Evolutionary conservation across 2,888 invertebrate genomes (phyloP).

Genomic region (Tanytarsus gracilentus): DNA sequence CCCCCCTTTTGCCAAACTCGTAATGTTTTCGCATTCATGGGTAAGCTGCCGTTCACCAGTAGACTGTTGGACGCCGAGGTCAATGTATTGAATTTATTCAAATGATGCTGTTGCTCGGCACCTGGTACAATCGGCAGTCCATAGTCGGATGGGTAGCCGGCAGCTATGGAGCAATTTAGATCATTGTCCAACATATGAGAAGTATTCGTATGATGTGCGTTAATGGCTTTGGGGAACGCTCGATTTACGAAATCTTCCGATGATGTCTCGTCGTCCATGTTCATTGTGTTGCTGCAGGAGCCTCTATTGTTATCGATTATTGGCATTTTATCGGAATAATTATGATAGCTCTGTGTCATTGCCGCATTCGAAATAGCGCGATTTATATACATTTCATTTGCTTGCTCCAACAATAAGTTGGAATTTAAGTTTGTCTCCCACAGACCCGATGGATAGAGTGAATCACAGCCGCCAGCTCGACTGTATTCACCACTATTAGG

Average conservation of each 20-base stretch:
- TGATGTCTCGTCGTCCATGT: slow-evolving; percentile 39
- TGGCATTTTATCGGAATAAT: slow-evolving; percentile 64
- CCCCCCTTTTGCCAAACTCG: slow-evolving; percentile 79
- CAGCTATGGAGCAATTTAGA: slow-evolving; percentile 33
- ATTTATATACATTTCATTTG: slow-evolving; percentile 46
- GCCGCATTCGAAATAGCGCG: slow-evolving; percentile 52
- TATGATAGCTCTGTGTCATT: slow-evolving; percentile 47
- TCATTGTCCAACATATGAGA: slow-evolving; percentile 35
- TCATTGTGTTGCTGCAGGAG: no score
- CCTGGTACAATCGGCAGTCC: slow-evolving; percentile 59
- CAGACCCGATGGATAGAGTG: slow-evolving; percentile 67
- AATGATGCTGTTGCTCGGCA: slow-evolving; percentile 39
- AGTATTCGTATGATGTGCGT: slow-evolving; percentile 11
- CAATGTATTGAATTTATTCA: slow-evolving; percentile 29
- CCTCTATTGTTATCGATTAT: slow-evolving; percentile 50
- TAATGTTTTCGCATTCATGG: slow-evolving; percentile 65
- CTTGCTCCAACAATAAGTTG: slow-evolving; percentile 34
- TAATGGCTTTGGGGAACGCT: slow-evolving; percentile 49
- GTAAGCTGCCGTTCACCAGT: slow-evolving; percentile 39
- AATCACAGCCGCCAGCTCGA: slow-evolving; percentile 60
- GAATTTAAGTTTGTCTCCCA: slow-evolving; percentile 53
- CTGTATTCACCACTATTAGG: slow-evolving; percentile 71
- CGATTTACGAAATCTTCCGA: slow-evolving; percentile 50
- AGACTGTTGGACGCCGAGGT: slow-evolving; percentile 32
- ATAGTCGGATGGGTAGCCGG: slow-evolving; percentile 67